These are phyloP conservation scores for Numenius arquata DNA, from an alignment of 2,113 vertebrate species.

Conservation along the genomic window DNA sequence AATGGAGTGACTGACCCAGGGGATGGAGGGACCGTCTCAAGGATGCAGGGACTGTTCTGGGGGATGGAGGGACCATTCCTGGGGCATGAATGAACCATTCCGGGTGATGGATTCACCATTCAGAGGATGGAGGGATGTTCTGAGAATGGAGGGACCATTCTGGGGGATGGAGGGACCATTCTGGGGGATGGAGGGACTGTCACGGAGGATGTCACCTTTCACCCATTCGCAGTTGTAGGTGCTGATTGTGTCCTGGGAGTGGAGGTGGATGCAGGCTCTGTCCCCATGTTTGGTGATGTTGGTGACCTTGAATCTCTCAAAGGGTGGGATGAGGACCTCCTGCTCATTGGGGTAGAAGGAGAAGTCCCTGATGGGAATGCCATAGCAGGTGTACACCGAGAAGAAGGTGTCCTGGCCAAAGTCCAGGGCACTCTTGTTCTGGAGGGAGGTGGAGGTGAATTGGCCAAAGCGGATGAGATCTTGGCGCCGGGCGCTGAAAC, in stretches of 20 bases:
- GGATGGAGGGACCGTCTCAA: no score
- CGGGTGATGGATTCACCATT: no score
- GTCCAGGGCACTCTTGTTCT: not conserved
- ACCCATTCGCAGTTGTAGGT: conserved; percentile 62
- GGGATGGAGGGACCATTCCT: not conserved
- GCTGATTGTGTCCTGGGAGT: not conserved
- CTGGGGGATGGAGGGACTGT: not conserved
- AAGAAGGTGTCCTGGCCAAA: conserved; percentile 69
- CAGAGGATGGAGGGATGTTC: no score
- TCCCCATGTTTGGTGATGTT: accelerated
- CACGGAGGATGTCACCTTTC: not conserved
- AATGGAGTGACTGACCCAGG: no score
- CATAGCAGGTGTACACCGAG: conserved; percentile 60
- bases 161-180: not conserved
- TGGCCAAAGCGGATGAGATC: conserved; percentile 30
- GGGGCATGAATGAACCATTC: no score
- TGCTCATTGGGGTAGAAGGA: conserved; percentile 57
- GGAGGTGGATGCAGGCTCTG: not conserved
- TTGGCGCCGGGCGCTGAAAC: not conserved
- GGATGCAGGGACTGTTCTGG: no score
- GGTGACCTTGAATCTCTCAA: conserved; percentile 57
- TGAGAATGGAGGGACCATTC: no score
- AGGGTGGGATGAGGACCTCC: conserved; percentile 66
- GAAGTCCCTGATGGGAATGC: conserved; percentile 22
- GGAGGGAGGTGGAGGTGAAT: conserved; percentile 37